Percentiles rank a stretch among this genome's conserved stretches.
phyloP scores from a whole-genome alignment of 2,888 invertebrate genomes.

The Drosophila peninsularis region DNA sequence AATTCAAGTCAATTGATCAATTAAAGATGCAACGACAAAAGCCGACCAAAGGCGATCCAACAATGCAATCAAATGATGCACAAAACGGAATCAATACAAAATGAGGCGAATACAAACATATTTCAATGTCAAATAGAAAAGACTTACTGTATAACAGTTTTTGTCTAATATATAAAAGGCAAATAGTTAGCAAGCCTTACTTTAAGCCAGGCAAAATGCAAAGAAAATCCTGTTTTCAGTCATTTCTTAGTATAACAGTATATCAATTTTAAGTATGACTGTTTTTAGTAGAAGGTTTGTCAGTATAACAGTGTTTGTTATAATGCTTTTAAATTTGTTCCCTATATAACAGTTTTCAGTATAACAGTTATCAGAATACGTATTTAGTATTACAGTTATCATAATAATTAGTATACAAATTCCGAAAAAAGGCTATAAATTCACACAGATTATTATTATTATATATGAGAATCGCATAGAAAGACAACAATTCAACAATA shows the following conservation, averaged over 20 bases:
- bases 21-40: conserved; percentile 53
- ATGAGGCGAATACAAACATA: not conserved
- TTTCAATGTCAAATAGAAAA: conserved; percentile 3
- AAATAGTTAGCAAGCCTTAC: not conserved
- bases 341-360: not conserved
- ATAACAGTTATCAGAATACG: no score
- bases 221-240: no score
- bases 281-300: not conserved
- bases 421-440: no score
- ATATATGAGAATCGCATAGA: not conserved
- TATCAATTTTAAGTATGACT: not conserved
- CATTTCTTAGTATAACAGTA: not conserved
- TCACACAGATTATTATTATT: no score
- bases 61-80: conserved; percentile 26
- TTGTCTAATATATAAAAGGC: not conserved
- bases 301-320: not conserved
- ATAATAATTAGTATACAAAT: no score
- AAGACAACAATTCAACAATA: not conserved
- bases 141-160: not conserved
- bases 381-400: no score
- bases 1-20: conserved; percentile 69
- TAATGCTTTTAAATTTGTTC: no score
- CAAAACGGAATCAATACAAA: not conserved
- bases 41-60: conserved; percentile 3
- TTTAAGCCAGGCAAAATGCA: not conserved